phyloP scores from a whole-genome alignment of 1,140 invertebrate genomes.

The Eurosta solidaginis region DNA sequence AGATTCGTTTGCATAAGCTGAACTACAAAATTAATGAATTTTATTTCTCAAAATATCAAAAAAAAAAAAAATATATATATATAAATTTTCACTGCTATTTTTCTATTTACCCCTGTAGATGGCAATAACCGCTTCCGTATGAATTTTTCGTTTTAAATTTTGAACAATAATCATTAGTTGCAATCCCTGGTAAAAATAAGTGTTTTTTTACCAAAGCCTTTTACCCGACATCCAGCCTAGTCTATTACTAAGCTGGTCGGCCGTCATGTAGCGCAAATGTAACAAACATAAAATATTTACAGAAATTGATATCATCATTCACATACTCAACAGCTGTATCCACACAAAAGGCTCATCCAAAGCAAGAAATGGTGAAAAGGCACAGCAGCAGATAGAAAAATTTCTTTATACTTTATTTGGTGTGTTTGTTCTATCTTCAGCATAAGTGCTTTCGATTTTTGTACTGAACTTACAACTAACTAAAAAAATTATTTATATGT shows the following conservation, averaged over 20 bases:
- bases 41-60: no score
- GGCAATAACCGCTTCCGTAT: no score
- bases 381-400: background rate
- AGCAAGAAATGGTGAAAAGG: background rate
- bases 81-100: no score
- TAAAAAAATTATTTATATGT: no score
- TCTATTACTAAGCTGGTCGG: background rate
- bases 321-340: slow-evolving; percentile 1
- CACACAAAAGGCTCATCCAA: background rate
- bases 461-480: background rate
- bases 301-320: slow-evolving; percentile 24
- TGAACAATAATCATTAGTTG: no score
- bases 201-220: background rate
- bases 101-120: no score
- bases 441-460: slow-evolving; percentile 8
- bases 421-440: background rate
- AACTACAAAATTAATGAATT: no score
- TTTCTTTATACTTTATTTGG: background rate
- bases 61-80: no score
- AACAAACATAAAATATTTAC: slow-evolving; percentile 26
- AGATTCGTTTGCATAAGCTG: no score
- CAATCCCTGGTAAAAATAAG: no score
- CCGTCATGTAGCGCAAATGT: background rate
- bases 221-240: background rate
- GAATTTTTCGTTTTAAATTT: no score